Evolutionary conservation across 37 sponge, comb jelly and placozoan genomes (phyloP), one percentile per base, ranked within the genome.

Genomic region (Lycopodina hypogea): DNA sequence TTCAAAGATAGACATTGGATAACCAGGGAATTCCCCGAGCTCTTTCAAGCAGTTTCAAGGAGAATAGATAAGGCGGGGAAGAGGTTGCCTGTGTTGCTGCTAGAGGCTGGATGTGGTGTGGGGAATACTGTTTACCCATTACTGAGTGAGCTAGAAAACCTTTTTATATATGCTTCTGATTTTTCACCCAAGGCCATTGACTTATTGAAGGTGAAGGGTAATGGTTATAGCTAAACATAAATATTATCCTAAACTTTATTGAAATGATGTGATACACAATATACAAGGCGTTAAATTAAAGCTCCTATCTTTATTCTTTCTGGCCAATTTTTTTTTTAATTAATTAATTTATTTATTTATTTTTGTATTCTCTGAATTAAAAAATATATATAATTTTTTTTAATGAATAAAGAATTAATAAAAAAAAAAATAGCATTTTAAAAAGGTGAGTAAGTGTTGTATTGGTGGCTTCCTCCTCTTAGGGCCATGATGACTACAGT

Each of bases 1-100:
- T 98, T 98, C 72, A 98, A 98, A 68, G 99, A 98, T 56, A 74
- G 99, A 72, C 96, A 93, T 52, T 98, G 99, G 99, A 81, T 90
- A 19, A 91, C 90, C 34, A 76, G 92, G 52, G 99, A 98, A 76
- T 98, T 95, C 70, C 87, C 90, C 7, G 94, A 94, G 30, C 85
- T 96, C 1, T 48, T 86, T 3, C 67, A 72, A 23, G 71, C 51
- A 0, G 12, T 85, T 48, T 69, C 73, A 56, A 77, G 76, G 51
- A 45, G 76, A 17, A 53, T 66, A 67, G 3, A 65, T 2, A 11
- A 35, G 12, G 38, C 28, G 28, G 72, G 7, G 18, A 33, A 62
- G 23, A 40, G 15, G 9, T 30, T 35, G 58, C 29, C 39, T 11
- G 64, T 63, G 42, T 68, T 88, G 7, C 79, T 98, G 21, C 70